Evolutionary conservation across 30 jellyfish, hydroid and myxozoan genomes (phyloP).

Genomic region (Aurelia sp.): DNA sequence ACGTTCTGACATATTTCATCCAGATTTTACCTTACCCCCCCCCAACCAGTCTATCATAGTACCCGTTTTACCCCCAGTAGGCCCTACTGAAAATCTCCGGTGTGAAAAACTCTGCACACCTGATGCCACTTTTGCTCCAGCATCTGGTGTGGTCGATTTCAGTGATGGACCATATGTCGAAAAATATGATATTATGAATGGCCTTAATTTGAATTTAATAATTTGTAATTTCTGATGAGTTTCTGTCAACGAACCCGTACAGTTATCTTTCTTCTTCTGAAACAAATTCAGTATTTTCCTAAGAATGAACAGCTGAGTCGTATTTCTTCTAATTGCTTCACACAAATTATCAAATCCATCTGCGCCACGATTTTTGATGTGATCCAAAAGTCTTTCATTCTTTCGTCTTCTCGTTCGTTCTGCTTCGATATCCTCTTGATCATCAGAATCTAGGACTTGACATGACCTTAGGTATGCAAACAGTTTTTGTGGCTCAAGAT

Average conservation of each 20-base stretch:
- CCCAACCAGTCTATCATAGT: too few relatives aligned
- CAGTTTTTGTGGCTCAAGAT: slow-evolving; percentile 71
- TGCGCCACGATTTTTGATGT: slow-evolving; percentile 59
- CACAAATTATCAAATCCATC: slow-evolving; percentile 79
- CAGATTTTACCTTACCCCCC: too few relatives aligned
- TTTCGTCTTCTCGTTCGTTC: slow-evolving; percentile 59
- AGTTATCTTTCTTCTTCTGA: slow-evolving; percentile 56
- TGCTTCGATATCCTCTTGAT: slow-evolving; percentile 78
- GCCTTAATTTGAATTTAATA: too few relatives aligned
- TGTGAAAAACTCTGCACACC: too few relatives aligned
- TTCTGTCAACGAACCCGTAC: neutral
- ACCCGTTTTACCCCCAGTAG: too few relatives aligned
- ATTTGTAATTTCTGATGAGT: too few relatives aligned
- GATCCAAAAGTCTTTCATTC: slow-evolving; percentile 56
- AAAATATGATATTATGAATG: too few relatives aligned
- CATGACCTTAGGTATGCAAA: slow-evolving; percentile 61
- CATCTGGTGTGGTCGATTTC: too few relatives aligned
- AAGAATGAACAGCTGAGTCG: slow-evolving; percentile 70
- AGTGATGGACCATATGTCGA: too few relatives aligned
- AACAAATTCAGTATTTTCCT: slow-evolving; percentile 45
- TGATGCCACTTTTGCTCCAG: too few relatives aligned
- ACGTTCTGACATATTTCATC: too few relatives aligned
- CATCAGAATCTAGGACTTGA: slow-evolving; percentile 63
- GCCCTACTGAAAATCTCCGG: too few relatives aligned
- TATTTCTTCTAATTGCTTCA: slow-evolving; percentile 77